Percentiles rank a stretch among this genome's conserved stretches.
Conservation (phyloP, 2,888 invertebrate genomes). For the Ichneumoninae sp. region DNA sequence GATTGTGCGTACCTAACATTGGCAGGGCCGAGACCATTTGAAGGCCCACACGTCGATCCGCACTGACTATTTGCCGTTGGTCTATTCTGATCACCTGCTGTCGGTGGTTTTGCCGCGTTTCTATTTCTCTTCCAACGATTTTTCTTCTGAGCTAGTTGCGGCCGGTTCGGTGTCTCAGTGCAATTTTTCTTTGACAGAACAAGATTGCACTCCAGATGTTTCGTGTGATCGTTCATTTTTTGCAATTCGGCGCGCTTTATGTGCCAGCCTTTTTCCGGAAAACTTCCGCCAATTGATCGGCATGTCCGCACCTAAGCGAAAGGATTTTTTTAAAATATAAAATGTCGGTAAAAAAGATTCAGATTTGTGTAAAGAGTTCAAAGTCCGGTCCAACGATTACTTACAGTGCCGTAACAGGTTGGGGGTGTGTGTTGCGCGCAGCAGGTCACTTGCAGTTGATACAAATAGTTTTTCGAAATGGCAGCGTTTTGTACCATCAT, state of each 20-base stretch:
- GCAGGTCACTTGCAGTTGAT: slow-evolving; percentile 11
- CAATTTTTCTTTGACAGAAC: background rate
- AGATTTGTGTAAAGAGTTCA: background rate
- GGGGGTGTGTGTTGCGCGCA: background rate
- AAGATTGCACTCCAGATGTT: slow-evolving; percentile 6
- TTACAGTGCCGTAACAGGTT: slow-evolving; percentile 5
- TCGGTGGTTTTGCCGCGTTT: background rate
- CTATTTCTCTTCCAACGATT: background rate
- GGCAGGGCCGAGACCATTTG: background rate
- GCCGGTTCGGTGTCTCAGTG: background rate
- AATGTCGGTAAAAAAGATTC: background rate
- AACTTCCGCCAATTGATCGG: background rate
- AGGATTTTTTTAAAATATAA: background rate
- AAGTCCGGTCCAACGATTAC: background rate
- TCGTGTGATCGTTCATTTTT: background rate
- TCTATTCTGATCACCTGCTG: background rate
- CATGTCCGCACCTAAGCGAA: slow-evolving; percentile 25
- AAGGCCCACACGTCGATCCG: background rate
- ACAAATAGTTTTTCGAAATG: slow-evolving; percentile 5
- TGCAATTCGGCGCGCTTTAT: background rate
- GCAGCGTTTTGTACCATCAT: slow-evolving; percentile 20
- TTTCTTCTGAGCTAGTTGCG: background rate
- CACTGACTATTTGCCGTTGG: background rate
- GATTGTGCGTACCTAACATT: background rate
- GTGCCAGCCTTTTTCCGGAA: background rate